phyloP scores from a whole-genome alignment of 2,797 vertebrate genomes.

The Yasuhikotakia modesta region DNA sequence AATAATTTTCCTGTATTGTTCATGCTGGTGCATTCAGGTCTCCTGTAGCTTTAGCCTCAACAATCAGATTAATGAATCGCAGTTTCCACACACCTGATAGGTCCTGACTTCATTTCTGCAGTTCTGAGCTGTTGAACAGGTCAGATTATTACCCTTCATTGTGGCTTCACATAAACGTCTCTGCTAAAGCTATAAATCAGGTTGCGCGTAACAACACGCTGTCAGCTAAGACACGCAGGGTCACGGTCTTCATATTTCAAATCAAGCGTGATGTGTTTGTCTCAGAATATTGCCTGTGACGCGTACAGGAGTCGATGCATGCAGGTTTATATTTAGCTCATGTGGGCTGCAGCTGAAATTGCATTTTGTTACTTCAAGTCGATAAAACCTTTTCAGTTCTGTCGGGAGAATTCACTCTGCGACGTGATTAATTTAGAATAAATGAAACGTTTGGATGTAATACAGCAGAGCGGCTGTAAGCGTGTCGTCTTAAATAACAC shows the following conservation, averaged over 20 bases:
- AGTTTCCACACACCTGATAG: conserved; percentile 68
- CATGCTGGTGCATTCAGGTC: conserved; percentile 17
- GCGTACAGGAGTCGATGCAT: neutral
- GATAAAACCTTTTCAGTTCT: neutral
- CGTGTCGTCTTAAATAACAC: neutral
- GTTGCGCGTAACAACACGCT: conserved; percentile 66
- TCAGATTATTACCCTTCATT: conserved; percentile 73
- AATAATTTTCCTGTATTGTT: conserved; percentile 16
- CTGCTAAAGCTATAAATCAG: conserved; percentile 64
- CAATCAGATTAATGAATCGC: conserved; percentile 70
- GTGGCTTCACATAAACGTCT: conserved; percentile 63
- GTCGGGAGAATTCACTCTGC: conserved; percentile 5
- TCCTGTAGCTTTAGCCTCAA: conserved; percentile 50
- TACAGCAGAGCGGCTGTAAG: neutral
- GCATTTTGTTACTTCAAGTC: conserved; percentile 2
- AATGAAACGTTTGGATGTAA: conserved; percentile 22
- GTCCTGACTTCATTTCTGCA: conserved; percentile 67
- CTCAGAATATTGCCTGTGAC: neutral
- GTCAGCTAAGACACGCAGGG: conserved; percentile 60
- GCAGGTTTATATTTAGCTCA: conserved; percentile 28
- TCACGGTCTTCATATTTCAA: conserved; percentile 42
- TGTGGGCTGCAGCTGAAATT: conserved; percentile 20
- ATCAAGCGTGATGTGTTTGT: conserved; percentile 1
- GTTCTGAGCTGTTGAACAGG: conserved; percentile 67
- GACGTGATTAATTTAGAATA: conserved; percentile 20